phyloP scores from a whole-genome alignment of 2,888 invertebrate species.

The Acanthococcus lagerstroemiae region DNA sequence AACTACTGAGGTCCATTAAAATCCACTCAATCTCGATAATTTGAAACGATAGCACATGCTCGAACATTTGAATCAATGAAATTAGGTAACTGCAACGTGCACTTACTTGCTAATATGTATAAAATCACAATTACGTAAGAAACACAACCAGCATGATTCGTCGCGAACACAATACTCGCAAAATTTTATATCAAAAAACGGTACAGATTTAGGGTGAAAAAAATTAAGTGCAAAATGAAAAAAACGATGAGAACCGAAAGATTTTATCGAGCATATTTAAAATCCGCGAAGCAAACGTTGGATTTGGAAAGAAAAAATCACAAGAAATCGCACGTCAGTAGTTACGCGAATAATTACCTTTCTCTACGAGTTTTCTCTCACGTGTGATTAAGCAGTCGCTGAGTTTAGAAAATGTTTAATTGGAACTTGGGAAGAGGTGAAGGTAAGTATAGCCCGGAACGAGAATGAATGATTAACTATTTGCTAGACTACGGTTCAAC shows the following conservation, averaged over 20 bases:
- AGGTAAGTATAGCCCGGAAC: slow-evolving; percentile 23
- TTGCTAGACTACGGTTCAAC: slow-evolving; percentile 17
- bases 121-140: no score
- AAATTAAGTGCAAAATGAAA: background rate
- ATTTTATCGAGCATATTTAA: background rate
- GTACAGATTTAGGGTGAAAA: no score
- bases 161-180: no score
- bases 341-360: background rate
- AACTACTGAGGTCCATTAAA: no score
- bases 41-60: no score
- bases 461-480: slow-evolving; percentile 22
- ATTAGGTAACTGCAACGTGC: no score
- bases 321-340: background rate
- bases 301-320: background rate
- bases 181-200: no score
- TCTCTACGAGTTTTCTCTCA: slow-evolving; percentile 17
- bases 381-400: slow-evolving; percentile 8
- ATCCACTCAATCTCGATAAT: no score
- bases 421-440: slow-evolving; percentile 17
- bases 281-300: no score
- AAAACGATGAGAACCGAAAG: background rate
- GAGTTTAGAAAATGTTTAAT: slow-evolving; percentile 9
- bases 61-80: no score
- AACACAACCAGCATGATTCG: no score
- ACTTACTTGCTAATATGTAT: no score